Percentiles rank a stretch among this genome's conserved stretches.
phyloP scores from a whole-genome alignment of 2,888 invertebrate species.

The Limnephilus lunatus region DNA sequence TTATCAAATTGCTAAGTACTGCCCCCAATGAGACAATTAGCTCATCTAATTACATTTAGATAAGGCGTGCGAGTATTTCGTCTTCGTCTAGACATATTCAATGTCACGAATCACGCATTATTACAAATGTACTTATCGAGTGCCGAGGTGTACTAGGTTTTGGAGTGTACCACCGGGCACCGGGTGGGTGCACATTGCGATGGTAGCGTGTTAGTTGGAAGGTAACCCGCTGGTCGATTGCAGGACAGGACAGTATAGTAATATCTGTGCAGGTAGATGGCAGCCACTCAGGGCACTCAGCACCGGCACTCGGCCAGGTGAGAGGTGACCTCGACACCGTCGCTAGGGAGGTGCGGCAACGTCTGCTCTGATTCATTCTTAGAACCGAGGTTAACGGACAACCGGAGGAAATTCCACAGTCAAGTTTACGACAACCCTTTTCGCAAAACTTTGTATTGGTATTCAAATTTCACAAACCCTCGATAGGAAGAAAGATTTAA shows the following conservation, averaged over 20 bases:
- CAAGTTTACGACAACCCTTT: neutral
- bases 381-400: conserved; percentile 17
- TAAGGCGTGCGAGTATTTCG: neutral
- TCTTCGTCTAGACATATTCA: neutral
- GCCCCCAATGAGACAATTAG: neutral
- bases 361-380: conserved; percentile 3
- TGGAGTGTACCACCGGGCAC: neutral
- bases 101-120: neutral
- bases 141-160: neutral
- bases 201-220: neutral
- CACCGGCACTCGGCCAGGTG: neutral
- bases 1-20: neutral
- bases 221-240: neutral
- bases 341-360: conserved; percentile 22
- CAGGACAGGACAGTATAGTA: conserved; percentile 25
- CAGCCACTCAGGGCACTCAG: neutral
- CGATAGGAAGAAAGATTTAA: neutral
- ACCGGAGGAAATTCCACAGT: neutral
- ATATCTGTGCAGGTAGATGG: conserved; percentile 20
- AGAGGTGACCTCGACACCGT: conserved; percentile 27
- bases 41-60: neutral
- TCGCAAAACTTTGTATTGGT: neutral
- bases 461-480: neutral
- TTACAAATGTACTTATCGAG: neutral
- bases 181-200: neutral